Conservation (phyloP, 2,797 vertebrate genomes). For the Chelonia mydas region DNA sequence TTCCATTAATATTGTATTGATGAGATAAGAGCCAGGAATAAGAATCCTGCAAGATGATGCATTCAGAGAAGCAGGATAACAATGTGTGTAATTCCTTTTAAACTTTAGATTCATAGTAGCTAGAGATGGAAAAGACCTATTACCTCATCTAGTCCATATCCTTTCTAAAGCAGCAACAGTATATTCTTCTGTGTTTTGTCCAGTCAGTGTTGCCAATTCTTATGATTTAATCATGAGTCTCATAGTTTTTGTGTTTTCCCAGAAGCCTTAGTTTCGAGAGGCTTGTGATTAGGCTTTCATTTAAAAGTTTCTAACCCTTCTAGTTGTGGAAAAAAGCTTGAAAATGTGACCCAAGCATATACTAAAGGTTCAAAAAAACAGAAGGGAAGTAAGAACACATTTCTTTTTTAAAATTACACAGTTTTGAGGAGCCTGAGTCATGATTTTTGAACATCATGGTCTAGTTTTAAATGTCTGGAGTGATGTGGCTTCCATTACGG, state of each 20-base stretch:
- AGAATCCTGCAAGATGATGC: accelerated
- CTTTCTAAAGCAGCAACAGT: neutral
- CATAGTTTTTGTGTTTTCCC: neutral
- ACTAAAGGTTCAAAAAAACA: neutral
- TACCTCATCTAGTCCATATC: accelerated
- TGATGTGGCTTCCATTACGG: neutral
- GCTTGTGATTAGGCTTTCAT: neutral
- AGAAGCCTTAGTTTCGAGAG: neutral
- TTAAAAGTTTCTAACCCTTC: neutral
- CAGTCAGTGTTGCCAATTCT: neutral
- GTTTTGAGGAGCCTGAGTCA: neutral
- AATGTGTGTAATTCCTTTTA: neutral
- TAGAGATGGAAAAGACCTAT: neutral
- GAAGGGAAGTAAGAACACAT: neutral
- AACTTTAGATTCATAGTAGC: neutral
- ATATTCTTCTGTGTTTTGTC: neutral
- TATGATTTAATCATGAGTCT: neutral
- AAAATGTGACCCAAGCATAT: neutral
- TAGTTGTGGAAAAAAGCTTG: neutral
- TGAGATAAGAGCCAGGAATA: neutral
- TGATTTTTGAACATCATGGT: neutral
- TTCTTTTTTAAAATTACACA: neutral
- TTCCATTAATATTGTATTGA: neutral
- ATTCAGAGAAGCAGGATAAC: neutral
- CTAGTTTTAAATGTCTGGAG: neutral